phyloP scores from a whole-genome alignment of 92 coral and sea anemone genomes.

The Zoanthus sansibaricus region DNA sequence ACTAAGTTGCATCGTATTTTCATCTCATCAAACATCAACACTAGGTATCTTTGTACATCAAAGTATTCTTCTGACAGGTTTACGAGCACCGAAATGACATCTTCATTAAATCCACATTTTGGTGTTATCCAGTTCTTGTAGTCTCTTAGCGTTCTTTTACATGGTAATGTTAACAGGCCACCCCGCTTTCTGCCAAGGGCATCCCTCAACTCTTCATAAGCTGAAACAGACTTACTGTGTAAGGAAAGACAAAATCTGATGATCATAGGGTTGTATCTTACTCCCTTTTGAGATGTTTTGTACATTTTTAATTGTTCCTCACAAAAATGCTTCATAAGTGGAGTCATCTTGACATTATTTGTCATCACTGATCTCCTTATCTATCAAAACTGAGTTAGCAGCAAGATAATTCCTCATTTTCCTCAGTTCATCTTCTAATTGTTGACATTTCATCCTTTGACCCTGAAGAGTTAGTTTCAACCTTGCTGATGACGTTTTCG shows the following conservation, averaged over 20 bases:
- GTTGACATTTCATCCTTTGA: constrained; percentile 51
- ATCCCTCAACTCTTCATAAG: constrained; percentile 68
- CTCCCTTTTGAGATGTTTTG: constrained; percentile 47
- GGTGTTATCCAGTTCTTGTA: constrained; percentile 61
- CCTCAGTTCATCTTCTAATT: constrained; percentile 34
- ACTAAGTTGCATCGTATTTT: constrained; percentile 55
- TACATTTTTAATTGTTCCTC: constrained; percentile 66
- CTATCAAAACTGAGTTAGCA: constrained; percentile 40
- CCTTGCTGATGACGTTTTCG: constrained; percentile 47
- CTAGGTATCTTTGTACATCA: constrained; percentile 67
- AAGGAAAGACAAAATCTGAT: constrained; percentile 69
- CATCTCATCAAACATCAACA: constrained; percentile 72
- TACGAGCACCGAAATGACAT: constrained; percentile 45
- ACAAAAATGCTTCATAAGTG: constrained; percentile 67
- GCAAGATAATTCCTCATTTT: constrained; percentile 50
- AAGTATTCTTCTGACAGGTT: constrained; percentile 45
- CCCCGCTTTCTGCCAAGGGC: constrained; percentile 39
- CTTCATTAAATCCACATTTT: constrained; percentile 59
- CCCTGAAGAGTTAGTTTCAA: constrained; percentile 42
- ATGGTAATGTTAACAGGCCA: constrained; percentile 57
- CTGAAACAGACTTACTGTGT: constrained; percentile 67
- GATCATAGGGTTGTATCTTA: constrained; percentile 71
- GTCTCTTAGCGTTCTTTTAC: constrained; percentile 62
- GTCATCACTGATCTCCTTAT: constrained; percentile 21
- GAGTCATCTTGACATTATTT: constrained; percentile 35